Percentiles rank a stretch among this genome's conserved stretches.
phyloP scores from a whole-genome alignment of 2,888 invertebrate species.

The Ophioninae sp. region DNA sequence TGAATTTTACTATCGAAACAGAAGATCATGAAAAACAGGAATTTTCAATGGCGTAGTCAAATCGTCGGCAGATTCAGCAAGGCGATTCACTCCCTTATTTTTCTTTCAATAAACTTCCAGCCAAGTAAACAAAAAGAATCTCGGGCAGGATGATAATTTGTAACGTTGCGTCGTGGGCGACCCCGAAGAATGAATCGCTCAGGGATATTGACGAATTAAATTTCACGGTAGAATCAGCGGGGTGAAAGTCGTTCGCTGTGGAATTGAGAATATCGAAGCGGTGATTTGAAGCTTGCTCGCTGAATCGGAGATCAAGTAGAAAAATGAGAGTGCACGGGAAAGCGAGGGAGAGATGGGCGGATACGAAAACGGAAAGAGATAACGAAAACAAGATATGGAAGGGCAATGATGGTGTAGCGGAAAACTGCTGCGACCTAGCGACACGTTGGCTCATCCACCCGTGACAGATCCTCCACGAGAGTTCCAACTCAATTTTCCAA shows the following conservation, averaged over 20 bases:
- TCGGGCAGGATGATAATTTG: neutral
- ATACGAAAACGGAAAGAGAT: conserved; percentile 14
- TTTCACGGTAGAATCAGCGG: conserved; percentile 51
- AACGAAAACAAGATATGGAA: conserved; percentile 1
- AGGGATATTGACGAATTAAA: conserved; percentile 60
- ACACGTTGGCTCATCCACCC: conserved; percentile 41
- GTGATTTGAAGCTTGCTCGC: conserved; percentile 29
- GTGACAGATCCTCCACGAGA: conserved; percentile 65
- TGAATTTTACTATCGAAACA: too few species aligned
- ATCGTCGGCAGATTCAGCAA: neutral
- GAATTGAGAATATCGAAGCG: conserved; percentile 43
- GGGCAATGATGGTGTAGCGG: conserved; percentile 36
- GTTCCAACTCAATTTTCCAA: conserved; percentile 78
- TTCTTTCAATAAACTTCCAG: neutral
- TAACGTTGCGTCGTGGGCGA: conserved; percentile 36
- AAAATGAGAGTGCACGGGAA: conserved; percentile 14
- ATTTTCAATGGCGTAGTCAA: neutral
- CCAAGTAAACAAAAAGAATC: neutral
- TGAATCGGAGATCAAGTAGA: conserved; percentile 43
- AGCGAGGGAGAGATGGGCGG: neutral
- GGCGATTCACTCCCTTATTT: neutral
- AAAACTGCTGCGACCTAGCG: conserved; percentile 36
- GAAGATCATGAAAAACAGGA: too few species aligned
- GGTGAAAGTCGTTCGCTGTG: conserved; percentile 35
- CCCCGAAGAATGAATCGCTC: conserved; percentile 48